Percentiles rank a stretch among this genome's conserved stretches.
phyloP scores from a whole-genome alignment of 2,797 vertebrate genomes.

The Aselliscus stoliczkanus region DNA sequence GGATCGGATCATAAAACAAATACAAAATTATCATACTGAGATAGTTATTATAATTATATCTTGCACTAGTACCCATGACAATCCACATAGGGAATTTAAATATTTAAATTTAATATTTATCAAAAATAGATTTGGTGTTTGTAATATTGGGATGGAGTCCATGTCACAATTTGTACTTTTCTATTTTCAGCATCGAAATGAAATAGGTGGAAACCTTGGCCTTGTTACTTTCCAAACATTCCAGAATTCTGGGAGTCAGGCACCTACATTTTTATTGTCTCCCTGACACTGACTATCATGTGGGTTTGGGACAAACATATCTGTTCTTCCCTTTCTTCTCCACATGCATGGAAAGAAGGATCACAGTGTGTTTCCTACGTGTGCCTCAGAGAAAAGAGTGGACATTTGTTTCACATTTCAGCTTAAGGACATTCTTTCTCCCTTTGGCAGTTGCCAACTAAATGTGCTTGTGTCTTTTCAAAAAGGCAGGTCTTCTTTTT shows the following conservation, averaged over 20 bases:
- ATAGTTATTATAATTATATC: neutral
- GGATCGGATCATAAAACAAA: conserved; percentile 3
- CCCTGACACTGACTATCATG: neutral
- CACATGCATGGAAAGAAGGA: neutral
- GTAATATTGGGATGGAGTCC: neutral
- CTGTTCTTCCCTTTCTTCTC: neutral
- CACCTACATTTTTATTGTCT: neutral
- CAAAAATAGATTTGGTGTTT: neutral
- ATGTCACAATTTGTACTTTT: neutral
- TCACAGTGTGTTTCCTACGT: neutral
- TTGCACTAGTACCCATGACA: neutral
- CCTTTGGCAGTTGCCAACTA: neutral
- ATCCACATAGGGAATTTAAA: neutral
- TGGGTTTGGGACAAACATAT: neutral
- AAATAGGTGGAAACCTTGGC: neutral
- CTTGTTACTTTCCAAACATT: neutral
- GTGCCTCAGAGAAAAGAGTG: neutral
- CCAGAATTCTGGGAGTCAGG: neutral
- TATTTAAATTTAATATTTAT: neutral
- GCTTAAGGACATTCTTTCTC: neutral
- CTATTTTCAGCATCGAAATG: neutral
- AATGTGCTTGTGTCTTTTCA: neutral
- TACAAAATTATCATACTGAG: neutral
- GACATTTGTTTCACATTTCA: neutral
- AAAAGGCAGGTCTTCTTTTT: neutral